A percentile compares a stretch with the other conserved stretches of the same genome.
Conservation (phyloP, 2,113 vertebrate species). For the Lophochroa leadbeateri region DNA sequence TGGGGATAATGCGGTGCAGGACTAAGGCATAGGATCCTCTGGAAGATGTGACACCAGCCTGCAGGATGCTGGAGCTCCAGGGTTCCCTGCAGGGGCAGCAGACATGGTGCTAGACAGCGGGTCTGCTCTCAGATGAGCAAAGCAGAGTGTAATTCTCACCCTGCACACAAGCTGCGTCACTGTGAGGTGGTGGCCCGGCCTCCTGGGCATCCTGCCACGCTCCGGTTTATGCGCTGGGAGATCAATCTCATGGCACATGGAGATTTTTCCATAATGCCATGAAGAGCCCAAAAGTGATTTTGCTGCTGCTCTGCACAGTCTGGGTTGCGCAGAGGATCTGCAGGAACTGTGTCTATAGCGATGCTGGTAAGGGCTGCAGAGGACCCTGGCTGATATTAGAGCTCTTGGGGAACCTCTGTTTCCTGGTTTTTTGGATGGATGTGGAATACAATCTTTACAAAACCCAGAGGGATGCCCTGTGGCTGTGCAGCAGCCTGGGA, state of each 20-base stretch:
- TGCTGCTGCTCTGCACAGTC: background rate
- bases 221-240: background rate
- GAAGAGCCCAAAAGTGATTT: background rate
- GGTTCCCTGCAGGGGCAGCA: background rate
- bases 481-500: background rate
- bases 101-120: background rate
- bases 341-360: background rate
- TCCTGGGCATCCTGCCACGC: background rate
- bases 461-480: background rate
- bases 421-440: background rate
- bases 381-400: background rate
- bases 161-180: rapidly evolving
- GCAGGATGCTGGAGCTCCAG: background rate
- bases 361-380: background rate
- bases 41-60: background rate
- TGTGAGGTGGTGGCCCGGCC: background rate
- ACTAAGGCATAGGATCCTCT: background rate
- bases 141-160: background rate
- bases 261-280: background rate
- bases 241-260: background rate
- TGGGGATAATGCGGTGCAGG: background rate
- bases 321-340: background rate
- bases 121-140: background rate
- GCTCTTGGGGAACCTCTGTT: background rate
- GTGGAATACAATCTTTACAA: background rate